A percentile compares a stretch with the other conserved stretches of the same genome.
Evolutionary conservation across 2,113 vertebrate species (phyloP).

Genomic region (Electrona antarctica): DNA sequence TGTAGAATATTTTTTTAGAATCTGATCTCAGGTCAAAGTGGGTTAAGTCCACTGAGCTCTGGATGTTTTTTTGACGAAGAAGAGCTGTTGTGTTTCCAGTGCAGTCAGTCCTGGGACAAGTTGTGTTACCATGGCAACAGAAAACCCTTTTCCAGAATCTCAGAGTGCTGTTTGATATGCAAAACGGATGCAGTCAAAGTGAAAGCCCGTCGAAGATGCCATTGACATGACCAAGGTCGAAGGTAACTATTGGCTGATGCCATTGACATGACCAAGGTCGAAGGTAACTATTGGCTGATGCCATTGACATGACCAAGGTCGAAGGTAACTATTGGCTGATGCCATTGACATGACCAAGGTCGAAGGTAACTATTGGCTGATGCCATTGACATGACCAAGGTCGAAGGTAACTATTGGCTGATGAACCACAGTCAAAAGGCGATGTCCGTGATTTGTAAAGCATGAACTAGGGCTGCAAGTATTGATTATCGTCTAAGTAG

Average conservation of each 20-base stretch:
- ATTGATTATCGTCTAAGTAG: too few relatives aligned
- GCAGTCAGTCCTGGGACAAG: constrained; percentile 28
- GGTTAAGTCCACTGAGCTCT: not conserved
- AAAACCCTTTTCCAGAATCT: constrained; percentile 12
- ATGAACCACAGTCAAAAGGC: not conserved
- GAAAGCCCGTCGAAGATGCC: not conserved
- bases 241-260: constrained; percentile 13
- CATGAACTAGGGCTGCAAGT: too few relatives aligned
- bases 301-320: constrained; percentile 25
- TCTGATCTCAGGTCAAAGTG: too few relatives aligned
- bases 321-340: constrained; percentile 1
- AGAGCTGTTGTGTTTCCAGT: not conserved
- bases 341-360: constrained; percentile 23
- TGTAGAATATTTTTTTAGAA: too few relatives aligned
- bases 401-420: constrained; percentile 15
- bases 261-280: too few relatives aligned
- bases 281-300: not conserved
- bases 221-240: constrained; percentile 25
- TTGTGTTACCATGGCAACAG: constrained; percentile 52
- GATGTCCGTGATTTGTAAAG: too few relatives aligned
- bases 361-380: constrained; percentile 3
- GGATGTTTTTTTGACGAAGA: constrained; percentile 13
- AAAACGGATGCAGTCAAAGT: constrained; percentile 23
- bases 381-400: constrained; percentile 17
- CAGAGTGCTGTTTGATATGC: constrained; percentile 44